Evolutionary conservation across 2,888 invertebrate species (phyloP).

Genomic region (Nymphalis polychloros): DNA sequence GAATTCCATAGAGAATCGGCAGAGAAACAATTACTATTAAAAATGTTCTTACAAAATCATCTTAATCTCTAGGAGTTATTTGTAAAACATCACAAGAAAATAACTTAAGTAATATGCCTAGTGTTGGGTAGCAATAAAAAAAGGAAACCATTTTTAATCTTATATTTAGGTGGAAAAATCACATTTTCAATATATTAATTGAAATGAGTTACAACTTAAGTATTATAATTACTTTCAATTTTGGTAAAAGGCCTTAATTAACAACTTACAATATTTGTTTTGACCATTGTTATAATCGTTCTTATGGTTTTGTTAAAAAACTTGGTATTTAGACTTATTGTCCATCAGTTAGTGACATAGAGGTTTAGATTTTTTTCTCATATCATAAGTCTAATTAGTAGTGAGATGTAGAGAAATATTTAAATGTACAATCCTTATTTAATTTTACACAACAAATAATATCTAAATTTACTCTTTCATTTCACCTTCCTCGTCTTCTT

Average conservation of each 20-base stretch:
- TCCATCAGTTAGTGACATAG: no score
- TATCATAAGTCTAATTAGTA: no score
- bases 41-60: no score
- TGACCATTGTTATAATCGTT: neutral
- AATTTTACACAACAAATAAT: neutral
- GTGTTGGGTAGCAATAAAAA: constrained; percentile 4
- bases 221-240: neutral
- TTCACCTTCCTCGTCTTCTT: constrained; percentile 98
- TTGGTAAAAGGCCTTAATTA: constrained; percentile 7
- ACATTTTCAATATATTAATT: constrained; percentile 10
- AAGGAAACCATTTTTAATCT: constrained; percentile 22
- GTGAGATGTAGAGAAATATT: no score
- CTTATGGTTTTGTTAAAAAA: neutral
- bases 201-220: constrained; percentile 14
- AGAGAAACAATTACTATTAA: no score
- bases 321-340: no score
- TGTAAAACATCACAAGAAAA: no score
- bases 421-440: no score
- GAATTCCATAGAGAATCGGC: no score
- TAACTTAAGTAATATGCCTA: neutral
- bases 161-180: constrained; percentile 36
- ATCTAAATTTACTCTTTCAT: constrained; percentile 87
- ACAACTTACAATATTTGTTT: constrained; percentile 1
- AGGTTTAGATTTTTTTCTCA: no score
- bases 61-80: no score